phyloP scores from a whole-genome alignment of 2,888 invertebrate genomes.

The Melanostoma mellinum region DNA sequence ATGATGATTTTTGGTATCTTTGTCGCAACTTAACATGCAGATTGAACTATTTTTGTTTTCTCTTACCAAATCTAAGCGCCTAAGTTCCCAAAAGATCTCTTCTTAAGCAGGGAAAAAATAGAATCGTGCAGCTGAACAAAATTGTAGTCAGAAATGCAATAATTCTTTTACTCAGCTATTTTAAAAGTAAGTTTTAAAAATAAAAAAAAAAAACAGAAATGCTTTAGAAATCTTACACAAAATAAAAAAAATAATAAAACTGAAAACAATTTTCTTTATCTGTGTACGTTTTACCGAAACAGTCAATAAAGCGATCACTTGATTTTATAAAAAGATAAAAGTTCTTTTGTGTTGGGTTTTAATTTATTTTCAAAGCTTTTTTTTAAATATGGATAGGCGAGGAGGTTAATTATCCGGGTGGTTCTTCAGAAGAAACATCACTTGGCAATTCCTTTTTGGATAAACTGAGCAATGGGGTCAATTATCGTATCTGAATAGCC shows the following conservation, averaged over 20 bases:
- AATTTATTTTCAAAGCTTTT: not conserved
- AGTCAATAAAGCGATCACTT: conserved; percentile 71
- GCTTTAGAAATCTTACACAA: conserved; percentile 14
- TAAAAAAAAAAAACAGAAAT: not conserved
- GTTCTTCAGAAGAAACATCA: too few species aligned
- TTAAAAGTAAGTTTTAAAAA: conserved; percentile 13
- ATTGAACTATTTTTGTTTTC: not conserved
- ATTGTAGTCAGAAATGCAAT: conserved; percentile 17
- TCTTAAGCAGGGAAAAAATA: not conserved
- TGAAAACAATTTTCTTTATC: conserved; percentile 31
- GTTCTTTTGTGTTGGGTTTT: not conserved
- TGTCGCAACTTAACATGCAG: too few species aligned
- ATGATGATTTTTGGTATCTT: not conserved
- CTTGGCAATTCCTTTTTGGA: too few species aligned
- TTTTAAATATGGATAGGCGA: too few species aligned
- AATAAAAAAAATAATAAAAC: conserved; percentile 25
- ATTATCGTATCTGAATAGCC: too few species aligned
- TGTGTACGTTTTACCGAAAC: conserved; percentile 52
- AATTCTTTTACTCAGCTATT: conserved; percentile 47
- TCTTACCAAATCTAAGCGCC: conserved; percentile 19
- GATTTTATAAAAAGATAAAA: conserved; percentile 64
- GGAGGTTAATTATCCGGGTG: too few species aligned
- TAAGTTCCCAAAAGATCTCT: conserved; percentile 14
- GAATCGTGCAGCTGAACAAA: conserved; percentile 14
- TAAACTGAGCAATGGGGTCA: too few species aligned